Evolutionary conservation across 2,888 invertebrate species (phyloP).

Genomic region (Aricia artaxerxes): DNA sequence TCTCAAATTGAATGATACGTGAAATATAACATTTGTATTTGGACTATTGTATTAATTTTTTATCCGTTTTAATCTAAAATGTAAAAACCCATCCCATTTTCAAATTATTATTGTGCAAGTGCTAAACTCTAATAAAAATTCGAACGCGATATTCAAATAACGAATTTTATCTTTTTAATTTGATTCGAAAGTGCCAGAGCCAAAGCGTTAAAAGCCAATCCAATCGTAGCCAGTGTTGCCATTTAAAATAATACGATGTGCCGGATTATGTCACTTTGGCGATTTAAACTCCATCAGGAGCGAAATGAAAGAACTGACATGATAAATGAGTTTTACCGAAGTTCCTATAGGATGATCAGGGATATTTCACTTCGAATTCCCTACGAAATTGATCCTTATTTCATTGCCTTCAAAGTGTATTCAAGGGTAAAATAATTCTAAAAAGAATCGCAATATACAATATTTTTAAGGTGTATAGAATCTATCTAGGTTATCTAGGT

Average conservation of each 20-base stretch:
- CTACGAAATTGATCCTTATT: neutral
- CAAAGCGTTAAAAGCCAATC: conserved; percentile 1
- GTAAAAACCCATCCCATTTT: neutral
- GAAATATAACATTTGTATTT: neutral
- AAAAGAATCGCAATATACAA: neutral
- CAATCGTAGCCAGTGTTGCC: conserved; percentile 15
- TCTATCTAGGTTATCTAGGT: no score
- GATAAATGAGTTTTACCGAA: neutral
- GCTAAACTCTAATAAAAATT: neutral
- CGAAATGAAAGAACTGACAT: conserved; percentile 18
- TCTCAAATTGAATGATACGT: neutral
- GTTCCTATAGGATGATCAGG: neutral
- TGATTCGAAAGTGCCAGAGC: neutral
- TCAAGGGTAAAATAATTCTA: neutral
- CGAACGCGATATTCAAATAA: neutral
- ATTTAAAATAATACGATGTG: conserved; percentile 7
- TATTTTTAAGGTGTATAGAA: neutral
- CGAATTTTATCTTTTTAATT: conserved; percentile 13
- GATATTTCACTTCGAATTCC: neutral
- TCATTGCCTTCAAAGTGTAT: neutral
- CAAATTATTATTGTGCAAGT: conserved; percentile 7
- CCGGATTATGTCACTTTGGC: conserved; percentile 18
- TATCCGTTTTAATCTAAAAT: neutral
- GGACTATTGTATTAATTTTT: neutral
- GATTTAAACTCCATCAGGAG: conserved; percentile 16